Percentiles rank a stretch among this genome's conserved stretches.
Conservation (phyloP, 2,888 invertebrate species). For the Gryllus longicercus region DNA sequence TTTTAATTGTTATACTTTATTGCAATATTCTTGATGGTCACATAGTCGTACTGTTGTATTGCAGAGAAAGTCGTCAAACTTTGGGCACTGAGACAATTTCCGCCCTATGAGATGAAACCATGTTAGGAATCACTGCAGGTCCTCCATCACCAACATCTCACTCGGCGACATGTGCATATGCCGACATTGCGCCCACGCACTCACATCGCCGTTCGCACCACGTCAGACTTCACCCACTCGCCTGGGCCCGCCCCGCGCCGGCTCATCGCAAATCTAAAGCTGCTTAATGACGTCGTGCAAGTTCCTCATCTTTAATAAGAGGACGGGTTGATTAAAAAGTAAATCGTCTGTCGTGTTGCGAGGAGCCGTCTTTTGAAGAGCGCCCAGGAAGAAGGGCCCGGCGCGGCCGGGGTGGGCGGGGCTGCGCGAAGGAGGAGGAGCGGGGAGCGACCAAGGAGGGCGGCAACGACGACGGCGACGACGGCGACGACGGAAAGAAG, state of each 20-base stretch:
- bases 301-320: slow-evolving; percentile 32
- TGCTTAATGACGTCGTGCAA: slow-evolving; percentile 31
- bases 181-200: too few species aligned
- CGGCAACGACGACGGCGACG: neutral
- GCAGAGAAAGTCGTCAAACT: too few species aligned
- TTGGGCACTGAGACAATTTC: too few species aligned
- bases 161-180: too few species aligned
- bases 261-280: slow-evolving; percentile 23
- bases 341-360: slow-evolving; percentile 30
- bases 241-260: neutral
- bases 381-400: slow-evolving; percentile 19
- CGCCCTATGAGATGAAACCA: too few species aligned
- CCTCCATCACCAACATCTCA: too few species aligned
- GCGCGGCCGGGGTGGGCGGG: neutral
- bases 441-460: neutral
- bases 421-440: neutral
- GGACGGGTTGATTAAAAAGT: slow-evolving; percentile 33
- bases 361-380: slow-evolving; percentile 29
- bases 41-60: too few species aligned
- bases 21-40: too few species aligned
- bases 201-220: too few species aligned
- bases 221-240: too few species aligned
- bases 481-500: neutral
- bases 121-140: too few species aligned
- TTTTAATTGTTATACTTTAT: too few species aligned